These are phyloP conservation scores for Austrofundulus limnaeus DNA, from an alignment of 2,113 vertebrate genomes.

Conservation along the genomic window DNA sequence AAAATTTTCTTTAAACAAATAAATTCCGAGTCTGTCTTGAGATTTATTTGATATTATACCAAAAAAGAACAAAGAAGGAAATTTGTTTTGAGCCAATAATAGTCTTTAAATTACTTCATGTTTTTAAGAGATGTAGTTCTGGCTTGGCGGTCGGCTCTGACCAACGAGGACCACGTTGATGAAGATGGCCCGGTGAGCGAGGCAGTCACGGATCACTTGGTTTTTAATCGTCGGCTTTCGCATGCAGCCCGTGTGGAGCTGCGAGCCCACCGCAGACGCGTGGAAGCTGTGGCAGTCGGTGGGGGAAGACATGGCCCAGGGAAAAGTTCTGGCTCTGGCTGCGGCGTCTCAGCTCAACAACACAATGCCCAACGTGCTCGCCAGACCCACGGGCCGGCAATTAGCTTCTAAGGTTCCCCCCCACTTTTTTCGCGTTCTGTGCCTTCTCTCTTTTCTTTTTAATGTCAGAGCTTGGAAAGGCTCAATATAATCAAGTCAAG, in stretches of 20 bases:
- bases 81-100: no score
- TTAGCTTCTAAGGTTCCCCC: slow-evolving; percentile 77
- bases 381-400: slow-evolving; percentile 75
- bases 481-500: slow-evolving; percentile 82
- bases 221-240: slow-evolving; percentile 75
- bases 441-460: slow-evolving; percentile 72
- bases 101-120: no score
- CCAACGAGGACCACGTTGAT: slow-evolving; percentile 66
- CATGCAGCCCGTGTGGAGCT: slow-evolving; percentile 69
- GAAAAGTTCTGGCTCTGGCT: slow-evolving; percentile 61
- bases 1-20: no score
- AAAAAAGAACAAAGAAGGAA: no score
- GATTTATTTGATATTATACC: no score
- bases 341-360: slow-evolving; percentile 70
- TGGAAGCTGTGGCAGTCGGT: slow-evolving; percentile 71
- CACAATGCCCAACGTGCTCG: slow-evolving; percentile 76
- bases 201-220: slow-evolving; percentile 75
- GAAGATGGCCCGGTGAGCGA: slow-evolving; percentile 65
- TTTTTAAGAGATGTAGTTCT: slow-evolving; percentile 30
- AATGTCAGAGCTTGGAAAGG: slow-evolving; percentile 76
- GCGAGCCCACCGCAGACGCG: slow-evolving; percentile 69
- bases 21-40: no score
- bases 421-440: slow-evolving; percentile 42
- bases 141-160: slow-evolving; percentile 38
- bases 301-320: slow-evolving; percentile 58